These are phyloP conservation scores for Actinia tenebrosa DNA, from an alignment of 64 coral and sea anemone genomes.

Conservation along the genomic window DNA sequence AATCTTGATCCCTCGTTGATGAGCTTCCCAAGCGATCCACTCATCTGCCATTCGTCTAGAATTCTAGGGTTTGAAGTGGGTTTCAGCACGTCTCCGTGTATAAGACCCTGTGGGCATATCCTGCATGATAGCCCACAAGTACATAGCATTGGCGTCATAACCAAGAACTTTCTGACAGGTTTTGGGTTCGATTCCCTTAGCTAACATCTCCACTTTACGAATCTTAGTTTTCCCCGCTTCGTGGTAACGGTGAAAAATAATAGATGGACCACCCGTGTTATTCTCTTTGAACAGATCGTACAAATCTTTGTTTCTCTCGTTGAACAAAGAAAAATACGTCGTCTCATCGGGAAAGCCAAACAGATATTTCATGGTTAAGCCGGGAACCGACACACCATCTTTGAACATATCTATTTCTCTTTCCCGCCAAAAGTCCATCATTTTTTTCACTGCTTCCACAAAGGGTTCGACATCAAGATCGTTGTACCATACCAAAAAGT, in stretches of 20 bases:
- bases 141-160: not conserved
- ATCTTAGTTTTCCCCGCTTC: constrained; percentile 5
- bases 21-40: not conserved
- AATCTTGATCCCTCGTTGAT: not conserved
- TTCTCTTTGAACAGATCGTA: constrained; percentile 9
- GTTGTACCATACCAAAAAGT: constrained; percentile 23
- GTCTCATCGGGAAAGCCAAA: not conserved
- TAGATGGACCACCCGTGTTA: constrained; percentile 2
- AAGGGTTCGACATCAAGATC: constrained; percentile 12
- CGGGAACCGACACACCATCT: not conserved
- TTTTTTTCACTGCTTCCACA: not conserved
- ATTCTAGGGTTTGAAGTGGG: too few species aligned
- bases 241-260: not conserved
- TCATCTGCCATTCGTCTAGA: not conserved
- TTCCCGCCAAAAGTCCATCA: too few species aligned
- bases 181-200: not conserved
- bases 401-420: too few species aligned
- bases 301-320: not conserved
- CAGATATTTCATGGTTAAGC: constrained; percentile 19
- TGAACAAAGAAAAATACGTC: constrained; percentile 21
- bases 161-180: not conserved
- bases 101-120: constrained; percentile 18
- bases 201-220: not conserved
- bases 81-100: not conserved
- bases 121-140: constrained; percentile 24